Evolutionary conservation across 2,113 vertebrate genomes (phyloP), one percentile per base, ranked within the genome.

Genomic region (Chiloscyllium plagiosum): DNA sequence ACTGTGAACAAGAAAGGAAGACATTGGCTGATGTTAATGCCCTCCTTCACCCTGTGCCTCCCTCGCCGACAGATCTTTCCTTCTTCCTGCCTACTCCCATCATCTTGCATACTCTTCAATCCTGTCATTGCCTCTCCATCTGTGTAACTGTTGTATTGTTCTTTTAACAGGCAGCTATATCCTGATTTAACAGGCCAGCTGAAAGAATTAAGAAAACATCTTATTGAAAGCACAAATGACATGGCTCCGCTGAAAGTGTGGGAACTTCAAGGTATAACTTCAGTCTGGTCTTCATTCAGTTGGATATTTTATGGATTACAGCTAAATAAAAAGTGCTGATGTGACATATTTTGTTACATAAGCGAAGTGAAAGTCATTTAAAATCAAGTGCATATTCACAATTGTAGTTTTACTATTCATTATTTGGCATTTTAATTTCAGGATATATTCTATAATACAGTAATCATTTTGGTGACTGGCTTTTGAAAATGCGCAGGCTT

Each of bases 231-330:
- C 95, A 97, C 96, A 37, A 98, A 98, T 96, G 98, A 98, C 96
- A 98, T 99, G 98, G 97, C 97, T 2, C 98, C 99, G 20, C 97
- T 99, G 96, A 99, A 99, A 98, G 98, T 99, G 96, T 99, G 99
- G 99, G 98, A 99, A 96, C 97, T 99, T 95, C 99, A 99, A 98
- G 99, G 99, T 99, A 97, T 42, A 90, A 65, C 29, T 61, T 90
- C 22, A 17, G 50, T 52, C 52, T 4, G 22, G 12, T 5, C 15
- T 86, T 89, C 29, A 26, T 56, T 26, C 52, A 90, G 22, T 61
- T 61, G 13, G 87, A 90, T 29, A 90, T 90, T 90, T 5, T 90
- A 52, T 87, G 47, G 47, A 76, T 33, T n/a, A 10, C 26, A 8
- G 29, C 85, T 50, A 42, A 10, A 86, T 19, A 7, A 50, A 87